Evolutionary conservation across 2,888 invertebrate genomes (phyloP).

Genomic region (Tipula helvola): DNA sequence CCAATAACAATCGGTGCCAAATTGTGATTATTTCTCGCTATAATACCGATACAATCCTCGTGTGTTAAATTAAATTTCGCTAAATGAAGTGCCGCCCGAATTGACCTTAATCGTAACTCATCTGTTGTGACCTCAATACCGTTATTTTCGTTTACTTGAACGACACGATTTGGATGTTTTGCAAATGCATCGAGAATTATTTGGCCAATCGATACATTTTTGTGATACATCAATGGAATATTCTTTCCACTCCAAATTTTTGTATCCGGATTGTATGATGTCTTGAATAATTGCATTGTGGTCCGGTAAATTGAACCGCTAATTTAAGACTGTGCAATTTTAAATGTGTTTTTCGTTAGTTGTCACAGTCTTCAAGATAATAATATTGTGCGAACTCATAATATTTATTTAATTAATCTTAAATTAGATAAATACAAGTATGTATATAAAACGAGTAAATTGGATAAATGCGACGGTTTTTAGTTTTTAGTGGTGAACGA

Average conservation of each 20-base stretch:
- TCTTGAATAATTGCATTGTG: background rate
- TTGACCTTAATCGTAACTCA: background rate
- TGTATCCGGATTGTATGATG: background rate
- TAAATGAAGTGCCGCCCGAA: background rate
- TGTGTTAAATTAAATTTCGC: background rate
- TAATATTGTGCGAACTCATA: too few relatives aligned
- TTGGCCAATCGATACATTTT: background rate
- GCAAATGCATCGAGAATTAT: background rate
- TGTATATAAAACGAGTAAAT: too few relatives aligned
- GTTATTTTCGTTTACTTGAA: background rate
- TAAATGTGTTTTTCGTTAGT: too few relatives aligned
- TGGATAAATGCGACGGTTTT: too few relatives aligned
- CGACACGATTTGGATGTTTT: background rate
- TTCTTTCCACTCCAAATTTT: background rate
- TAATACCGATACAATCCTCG: background rate
- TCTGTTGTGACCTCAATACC: background rate
- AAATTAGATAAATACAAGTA: too few relatives aligned
- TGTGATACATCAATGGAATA: background rate
- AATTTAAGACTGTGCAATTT: too few relatives aligned
- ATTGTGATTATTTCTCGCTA: background rate
- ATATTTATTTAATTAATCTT: too few relatives aligned
- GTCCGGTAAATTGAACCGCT: constrained; percentile 21
- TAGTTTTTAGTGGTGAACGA: too few relatives aligned
- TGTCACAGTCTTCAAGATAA: too few relatives aligned
- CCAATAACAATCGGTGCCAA: background rate